These are phyloP conservation scores for Bergia puertoricense DNA, from an alignment of 92 coral and sea anemone genomes.

Conservation along the genomic window DNA sequence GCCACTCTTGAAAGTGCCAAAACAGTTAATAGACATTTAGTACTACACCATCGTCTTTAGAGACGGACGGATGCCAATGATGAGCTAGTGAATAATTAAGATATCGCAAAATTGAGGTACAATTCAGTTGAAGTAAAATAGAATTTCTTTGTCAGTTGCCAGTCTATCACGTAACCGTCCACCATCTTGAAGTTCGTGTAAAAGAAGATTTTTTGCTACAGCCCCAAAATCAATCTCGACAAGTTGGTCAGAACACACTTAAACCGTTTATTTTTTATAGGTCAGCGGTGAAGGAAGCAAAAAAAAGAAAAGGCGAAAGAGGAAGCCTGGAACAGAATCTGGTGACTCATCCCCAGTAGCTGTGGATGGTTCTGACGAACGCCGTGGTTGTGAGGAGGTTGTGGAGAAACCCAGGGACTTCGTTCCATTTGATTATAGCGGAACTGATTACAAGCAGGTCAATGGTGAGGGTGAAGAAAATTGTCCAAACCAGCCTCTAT, in stretches of 20 bases:
- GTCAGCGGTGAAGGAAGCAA: neutral
- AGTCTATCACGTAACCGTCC: too few species aligned
- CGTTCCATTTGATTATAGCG: constrained; percentile 28
- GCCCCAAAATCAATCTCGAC: too few species aligned
- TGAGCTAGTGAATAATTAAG: too few species aligned
- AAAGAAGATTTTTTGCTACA: too few species aligned
- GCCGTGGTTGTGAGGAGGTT: neutral
- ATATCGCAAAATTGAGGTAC: too few species aligned
- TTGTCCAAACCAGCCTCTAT: neutral
- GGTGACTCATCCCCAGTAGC: neutral
- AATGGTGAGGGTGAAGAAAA: neutral
- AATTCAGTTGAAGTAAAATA: too few species aligned
- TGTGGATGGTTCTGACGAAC: neutral
- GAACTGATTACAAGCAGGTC: constrained; percentile 22
- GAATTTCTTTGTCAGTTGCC: too few species aligned
- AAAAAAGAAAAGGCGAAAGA: constrained; percentile 25
- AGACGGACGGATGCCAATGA: too few species aligned
- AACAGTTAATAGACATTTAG: too few species aligned
- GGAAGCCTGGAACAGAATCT: neutral
- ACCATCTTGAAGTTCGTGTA: too few species aligned
- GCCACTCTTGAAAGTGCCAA: too few species aligned
- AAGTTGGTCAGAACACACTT: neutral
- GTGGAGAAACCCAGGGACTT: constrained; percentile 10
- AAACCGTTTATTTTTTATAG: neutral
- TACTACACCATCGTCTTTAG: too few species aligned